Evolutionary conservation across 1,140 invertebrate genomes (phyloP).

Genomic region (Rhagoletis zephyria): DNA sequence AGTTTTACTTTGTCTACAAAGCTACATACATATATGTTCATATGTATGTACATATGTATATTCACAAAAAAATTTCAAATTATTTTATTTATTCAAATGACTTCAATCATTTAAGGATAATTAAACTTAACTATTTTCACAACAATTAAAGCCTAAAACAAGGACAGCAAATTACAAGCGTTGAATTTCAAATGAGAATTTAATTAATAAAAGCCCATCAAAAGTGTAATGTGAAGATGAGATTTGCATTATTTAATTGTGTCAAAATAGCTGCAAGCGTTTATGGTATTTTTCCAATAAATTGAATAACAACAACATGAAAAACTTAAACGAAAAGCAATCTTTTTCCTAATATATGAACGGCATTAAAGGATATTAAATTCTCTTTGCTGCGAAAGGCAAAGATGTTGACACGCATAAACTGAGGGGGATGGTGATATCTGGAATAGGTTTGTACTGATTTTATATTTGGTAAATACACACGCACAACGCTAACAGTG

Average conservation of each 20-base stretch:
- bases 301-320: conserved; percentile 20
- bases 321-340: no score
- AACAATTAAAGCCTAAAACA: neutral
- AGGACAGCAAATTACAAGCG: neutral
- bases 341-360: neutral
- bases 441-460: no score
- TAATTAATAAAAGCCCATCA: conserved; percentile 25
- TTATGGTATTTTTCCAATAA: conserved; percentile 26
- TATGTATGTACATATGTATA: no score
- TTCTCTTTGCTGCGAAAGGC: neutral
- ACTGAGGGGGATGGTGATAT: no score
- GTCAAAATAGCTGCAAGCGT: conserved; percentile 12
- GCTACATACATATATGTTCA: no score
- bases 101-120: no score
- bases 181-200: neutral
- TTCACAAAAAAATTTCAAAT: no score
- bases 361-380: neutral
- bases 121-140: neutral
- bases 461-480: no score
- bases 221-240: neutral
- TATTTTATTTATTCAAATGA: no score
- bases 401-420: no score
- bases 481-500: no score
- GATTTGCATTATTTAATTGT: conserved; percentile 32
- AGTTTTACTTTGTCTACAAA: no score